A percentile compares a stretch with the other conserved stretches of the same genome.
Evolutionary conservation across 2,888 invertebrate species (phyloP).

Genomic region (Ochropleura plecta): DNA sequence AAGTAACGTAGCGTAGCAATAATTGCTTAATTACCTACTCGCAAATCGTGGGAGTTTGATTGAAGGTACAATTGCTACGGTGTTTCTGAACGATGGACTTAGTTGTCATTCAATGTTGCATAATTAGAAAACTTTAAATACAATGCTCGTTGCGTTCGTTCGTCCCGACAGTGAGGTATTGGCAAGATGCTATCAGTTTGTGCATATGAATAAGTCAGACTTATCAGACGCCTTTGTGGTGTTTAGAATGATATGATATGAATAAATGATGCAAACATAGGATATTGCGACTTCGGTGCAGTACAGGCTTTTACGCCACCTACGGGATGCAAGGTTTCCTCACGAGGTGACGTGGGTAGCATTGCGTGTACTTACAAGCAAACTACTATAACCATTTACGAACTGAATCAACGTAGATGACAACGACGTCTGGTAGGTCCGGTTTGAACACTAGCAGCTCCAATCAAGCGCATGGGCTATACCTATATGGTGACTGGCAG

Average conservation of each 20-base stretch:
- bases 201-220: conserved; percentile 15
- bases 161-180: conserved; percentile 12
- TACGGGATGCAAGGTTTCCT: neutral
- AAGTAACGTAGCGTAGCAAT: conserved; percentile 17
- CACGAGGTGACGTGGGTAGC: neutral
- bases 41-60: conserved; percentile 52
- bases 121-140: conserved; percentile 53
- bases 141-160: conserved; percentile 39
- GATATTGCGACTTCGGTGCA: conserved; percentile 17
- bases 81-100: conserved; percentile 14
- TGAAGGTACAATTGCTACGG: conserved; percentile 26
- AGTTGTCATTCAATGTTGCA: conserved; percentile 27
- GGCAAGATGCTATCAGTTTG: conserved; percentile 28
- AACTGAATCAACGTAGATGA: too few species aligned
- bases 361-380: too few species aligned
- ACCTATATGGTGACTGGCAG: too few species aligned
- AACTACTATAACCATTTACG: too few species aligned
- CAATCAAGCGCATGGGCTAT: too few species aligned
- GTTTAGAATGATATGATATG: neutral
- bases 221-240: conserved; percentile 7
- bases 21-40: conserved; percentile 28
- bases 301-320: neutral
- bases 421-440: too few species aligned
- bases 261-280: conserved; percentile 2
- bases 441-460: too few species aligned